phyloP scores from a whole-genome alignment of 2,113 vertebrate genomes.

The Tympanuchus pallidicinctus region DNA sequence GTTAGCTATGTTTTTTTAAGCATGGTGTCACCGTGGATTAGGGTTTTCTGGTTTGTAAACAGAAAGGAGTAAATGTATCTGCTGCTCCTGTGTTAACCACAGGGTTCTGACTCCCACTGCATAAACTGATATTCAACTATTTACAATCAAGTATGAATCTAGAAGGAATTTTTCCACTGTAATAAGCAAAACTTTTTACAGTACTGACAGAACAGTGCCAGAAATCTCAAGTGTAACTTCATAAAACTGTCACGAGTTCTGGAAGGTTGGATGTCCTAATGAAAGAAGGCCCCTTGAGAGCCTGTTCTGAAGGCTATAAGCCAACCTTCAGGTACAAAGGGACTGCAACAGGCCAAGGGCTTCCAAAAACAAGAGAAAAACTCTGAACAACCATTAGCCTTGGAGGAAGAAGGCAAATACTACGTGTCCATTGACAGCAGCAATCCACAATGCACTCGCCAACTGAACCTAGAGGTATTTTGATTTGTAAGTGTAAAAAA shows the following conservation, averaged over 20 bases:
- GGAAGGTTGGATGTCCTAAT: background rate
- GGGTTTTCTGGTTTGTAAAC: background rate
- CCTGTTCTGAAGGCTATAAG: background rate
- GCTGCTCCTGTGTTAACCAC: background rate
- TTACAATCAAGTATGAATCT: background rate
- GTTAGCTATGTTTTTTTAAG: background rate
- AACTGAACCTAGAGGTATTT: background rate
- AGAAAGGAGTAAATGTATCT: background rate
- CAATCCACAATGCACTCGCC: background rate
- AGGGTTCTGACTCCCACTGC: rapidly evolving
- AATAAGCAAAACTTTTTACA: background rate
- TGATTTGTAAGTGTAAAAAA: background rate
- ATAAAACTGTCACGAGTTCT: background rate
- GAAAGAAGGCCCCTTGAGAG: background rate
- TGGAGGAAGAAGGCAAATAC: background rate
- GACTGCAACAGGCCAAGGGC: background rate
- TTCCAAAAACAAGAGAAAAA: background rate
- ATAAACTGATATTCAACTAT: background rate
- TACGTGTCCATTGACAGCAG: background rate
- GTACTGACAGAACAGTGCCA: background rate
- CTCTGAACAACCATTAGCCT: background rate
- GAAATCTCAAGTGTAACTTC: background rate
- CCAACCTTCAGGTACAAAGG: background rate
- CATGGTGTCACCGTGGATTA: background rate
- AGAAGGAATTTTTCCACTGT: background rate